Conservation (phyloP, 2,888 invertebrate genomes). For the Copidosoma aretas region DNA sequence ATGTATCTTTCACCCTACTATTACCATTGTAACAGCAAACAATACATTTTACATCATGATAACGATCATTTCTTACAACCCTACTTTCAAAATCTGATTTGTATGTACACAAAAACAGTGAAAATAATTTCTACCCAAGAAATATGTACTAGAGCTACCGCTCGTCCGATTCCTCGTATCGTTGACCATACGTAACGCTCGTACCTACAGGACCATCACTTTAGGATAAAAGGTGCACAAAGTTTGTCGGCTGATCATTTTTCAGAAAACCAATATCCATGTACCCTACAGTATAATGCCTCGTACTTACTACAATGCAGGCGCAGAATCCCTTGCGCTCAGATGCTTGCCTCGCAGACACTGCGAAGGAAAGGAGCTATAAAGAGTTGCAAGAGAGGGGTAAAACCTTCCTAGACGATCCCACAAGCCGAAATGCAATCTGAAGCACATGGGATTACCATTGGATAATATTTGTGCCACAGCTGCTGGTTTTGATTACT, state of each 20-base stretch:
- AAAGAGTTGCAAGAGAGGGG: too few relatives aligned
- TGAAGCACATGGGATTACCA: slow-evolving; percentile 50
- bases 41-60: too few relatives aligned
- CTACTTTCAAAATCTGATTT: too few relatives aligned
- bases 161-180: too few relatives aligned
- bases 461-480: slow-evolving; percentile 3
- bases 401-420: slow-evolving; percentile 30
- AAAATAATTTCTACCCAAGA: too few relatives aligned
- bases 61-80: too few relatives aligned
- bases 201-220: slow-evolving; percentile 13
- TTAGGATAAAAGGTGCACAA: slow-evolving; percentile 19
- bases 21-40: too few relatives aligned
- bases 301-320: slow-evolving; percentile 17
- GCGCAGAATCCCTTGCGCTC: too few relatives aligned
- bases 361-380: too few relatives aligned
- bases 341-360: too few relatives aligned
- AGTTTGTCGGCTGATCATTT: slow-evolving; percentile 10
- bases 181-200: background rate
- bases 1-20: too few relatives aligned
- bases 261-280: slow-evolving; percentile 29
- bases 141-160: background rate
- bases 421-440: slow-evolving; percentile 51
- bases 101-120: too few relatives aligned
- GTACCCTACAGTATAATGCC: slow-evolving; percentile 11
- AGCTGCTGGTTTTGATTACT: background rate